Percentiles rank a stretch among this genome's conserved stretches.
phyloP scores from a whole-genome alignment of 2,888 invertebrate species.

The Elmis aenea region DNA sequence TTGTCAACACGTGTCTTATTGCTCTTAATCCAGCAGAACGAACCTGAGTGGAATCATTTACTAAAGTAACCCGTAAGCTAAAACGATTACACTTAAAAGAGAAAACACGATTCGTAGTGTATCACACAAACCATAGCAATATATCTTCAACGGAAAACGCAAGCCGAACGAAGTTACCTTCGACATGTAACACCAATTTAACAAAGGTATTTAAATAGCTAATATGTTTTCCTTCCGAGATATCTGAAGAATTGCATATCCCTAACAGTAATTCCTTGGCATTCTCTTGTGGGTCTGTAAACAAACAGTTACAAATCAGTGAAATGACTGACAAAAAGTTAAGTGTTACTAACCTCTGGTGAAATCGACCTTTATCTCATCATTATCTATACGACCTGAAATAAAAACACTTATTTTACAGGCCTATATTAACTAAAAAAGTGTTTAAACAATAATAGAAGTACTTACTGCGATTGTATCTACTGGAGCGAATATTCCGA shows the following conservation, averaged over 20 bases:
- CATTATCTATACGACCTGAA: slow-evolving; percentile 50
- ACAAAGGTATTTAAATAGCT: slow-evolving; percentile 86
- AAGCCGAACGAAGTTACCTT: slow-evolving; percentile 55
- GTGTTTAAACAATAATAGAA: slow-evolving; percentile 9
- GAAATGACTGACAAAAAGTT: neutral
- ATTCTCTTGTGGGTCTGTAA: slow-evolving; percentile 54
- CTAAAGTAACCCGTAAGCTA: slow-evolving; percentile 80
- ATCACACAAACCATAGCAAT: slow-evolving; percentile 64
- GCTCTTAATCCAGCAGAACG: slow-evolving; percentile 85
- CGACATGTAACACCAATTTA: slow-evolving; percentile 65
- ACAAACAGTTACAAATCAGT: slow-evolving; percentile 6
- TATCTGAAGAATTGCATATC: slow-evolving; percentile 58
- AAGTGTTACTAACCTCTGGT: slow-evolving; percentile 45
- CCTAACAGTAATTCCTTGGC: slow-evolving; percentile 60
- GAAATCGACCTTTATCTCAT: no score
- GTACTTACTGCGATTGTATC: slow-evolving; percentile 44
- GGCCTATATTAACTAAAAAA: no score
- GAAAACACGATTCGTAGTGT: slow-evolving; percentile 4
- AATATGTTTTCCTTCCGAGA: slow-evolving; percentile 73
- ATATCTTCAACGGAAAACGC: slow-evolving; percentile 77
- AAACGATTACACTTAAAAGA: slow-evolving; percentile 19
- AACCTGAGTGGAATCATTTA: slow-evolving; percentile 84
- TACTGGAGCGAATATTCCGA: slow-evolving; percentile 46
- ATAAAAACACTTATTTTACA: slow-evolving; percentile 24
- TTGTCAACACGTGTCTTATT: slow-evolving; percentile 75